Conservation (phyloP, 2,113 vertebrate species). For the Osmerus eperlanus region DNA sequence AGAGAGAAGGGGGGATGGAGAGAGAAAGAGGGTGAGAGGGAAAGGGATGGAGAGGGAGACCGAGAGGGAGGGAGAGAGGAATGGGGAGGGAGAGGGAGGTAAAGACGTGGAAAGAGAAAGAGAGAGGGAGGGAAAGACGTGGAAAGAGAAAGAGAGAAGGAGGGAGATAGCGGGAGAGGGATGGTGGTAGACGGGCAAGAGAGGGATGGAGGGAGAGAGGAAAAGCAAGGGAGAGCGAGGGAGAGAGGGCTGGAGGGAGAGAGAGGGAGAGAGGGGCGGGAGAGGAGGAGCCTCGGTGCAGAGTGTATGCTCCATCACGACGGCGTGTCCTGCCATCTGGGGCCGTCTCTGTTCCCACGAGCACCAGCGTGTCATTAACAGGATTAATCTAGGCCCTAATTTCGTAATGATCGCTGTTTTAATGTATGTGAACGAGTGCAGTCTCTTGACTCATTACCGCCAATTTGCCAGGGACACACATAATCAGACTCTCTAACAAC, state of each 20-base stretch:
- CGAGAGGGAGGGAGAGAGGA: conserved; percentile 15
- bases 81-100: conserved; percentile 18
- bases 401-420: conserved; percentile 99
- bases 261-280: background rate
- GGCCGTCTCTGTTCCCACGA: conserved; percentile 93
- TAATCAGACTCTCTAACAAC: conserved; percentile 89
- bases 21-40: conserved; percentile 23
- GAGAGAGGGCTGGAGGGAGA: conserved; percentile 3
- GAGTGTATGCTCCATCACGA: conserved; percentile 62
- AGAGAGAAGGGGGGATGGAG: conserved; percentile 20
- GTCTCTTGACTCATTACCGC: conserved; percentile 99
- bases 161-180: conserved; percentile 1
- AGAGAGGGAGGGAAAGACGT: conserved; percentile 8
- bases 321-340: conserved; percentile 88
- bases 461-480: conserved; percentile 97
- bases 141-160: conserved; percentile 11
- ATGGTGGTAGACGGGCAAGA: conserved; percentile 17
- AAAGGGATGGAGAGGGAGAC: conserved; percentile 13
- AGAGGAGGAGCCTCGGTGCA: conserved; percentile 8
- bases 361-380: conserved; percentile 97
- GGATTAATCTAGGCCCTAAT: conserved; percentile 99
- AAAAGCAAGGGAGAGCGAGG: conserved; percentile 21
- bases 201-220: conserved; percentile 26
- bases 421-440: conserved; percentile 98
- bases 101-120: conserved; percentile 5